phyloP scores from a whole-genome alignment of 2,797 vertebrate species.

The Acanthurus lineatus region DNA sequence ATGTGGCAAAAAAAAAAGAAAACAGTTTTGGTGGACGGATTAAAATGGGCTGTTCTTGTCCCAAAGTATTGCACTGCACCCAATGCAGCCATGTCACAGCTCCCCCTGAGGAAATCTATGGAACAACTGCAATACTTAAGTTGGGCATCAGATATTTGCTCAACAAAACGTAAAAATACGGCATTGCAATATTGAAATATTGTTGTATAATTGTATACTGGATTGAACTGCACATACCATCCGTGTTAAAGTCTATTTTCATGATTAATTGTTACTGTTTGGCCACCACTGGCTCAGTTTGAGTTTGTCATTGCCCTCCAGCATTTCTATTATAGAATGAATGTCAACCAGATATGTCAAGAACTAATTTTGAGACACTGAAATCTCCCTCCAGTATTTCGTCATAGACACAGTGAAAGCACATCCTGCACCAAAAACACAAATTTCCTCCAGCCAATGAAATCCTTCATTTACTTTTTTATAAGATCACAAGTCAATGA shows the following conservation, averaged over 20 bases:
- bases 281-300: conserved; percentile 21
- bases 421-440: background rate
- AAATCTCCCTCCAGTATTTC: conserved; percentile 20
- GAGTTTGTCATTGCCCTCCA: conserved; percentile 22
- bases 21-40: too few relatives aligned
- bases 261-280: conserved; percentile 28
- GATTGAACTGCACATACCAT: conserved; percentile 17
- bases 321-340: conserved; percentile 41
- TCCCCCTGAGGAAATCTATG: too few relatives aligned
- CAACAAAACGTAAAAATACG: too few relatives aligned
- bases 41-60: too few relatives aligned
- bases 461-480: conserved; percentile 13
- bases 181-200: too few relatives aligned
- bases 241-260: conserved; percentile 31
- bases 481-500: conserved; percentile 19
- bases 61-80: too few relatives aligned
- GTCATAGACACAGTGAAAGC: background rate
- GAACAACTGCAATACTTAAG: too few relatives aligned
- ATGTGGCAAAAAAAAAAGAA: too few relatives aligned
- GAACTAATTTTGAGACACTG: conserved; percentile 3
- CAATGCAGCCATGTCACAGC: too few relatives aligned
- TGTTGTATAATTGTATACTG: conserved; percentile 16
- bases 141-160: too few relatives aligned
- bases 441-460: background rate
- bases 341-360: conserved; percentile 31